Base-by-base conservation (phyloP, 2,113 vertebrate species). In the Anhinga anhinga region DNA sequence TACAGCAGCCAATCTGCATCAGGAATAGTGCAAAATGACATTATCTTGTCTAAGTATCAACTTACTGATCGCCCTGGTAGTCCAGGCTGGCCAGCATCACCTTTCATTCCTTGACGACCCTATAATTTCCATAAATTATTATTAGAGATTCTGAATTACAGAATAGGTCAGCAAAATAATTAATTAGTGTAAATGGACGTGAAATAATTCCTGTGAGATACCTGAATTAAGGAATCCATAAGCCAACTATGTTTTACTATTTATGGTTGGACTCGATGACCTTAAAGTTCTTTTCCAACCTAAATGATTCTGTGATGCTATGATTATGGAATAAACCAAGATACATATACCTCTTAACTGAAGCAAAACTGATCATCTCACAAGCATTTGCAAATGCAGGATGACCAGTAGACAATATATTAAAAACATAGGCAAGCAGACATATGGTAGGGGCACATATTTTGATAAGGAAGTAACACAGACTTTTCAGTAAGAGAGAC, bases 71-170 rank as follows among this genome's bases (percentile, higher is more conserved):
- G 98, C 55, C 99, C 99, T 82, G 99, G 99, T 90, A 99, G 96
- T 32, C 99, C 99, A 10, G 99, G 98, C 77, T 99, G 99, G 63
- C 99, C 99, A 25, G 98, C 90, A 71, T 99, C 99, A 81, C 99
- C 99, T 97, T 99, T 99, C 36, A 99, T 98, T 96, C 99, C 99
- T 78, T 98, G 98, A 55, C 99, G 99, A 69, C 99, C 99, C 99
- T 99, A 52, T n/a, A 94, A 84, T 67, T 82, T 88, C 44, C 71
- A 97, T 25, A 90, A 66, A 86, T 40, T 3, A 73, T 76, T 45
- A 9, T 62, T 55, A 86, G 7, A 49, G 21, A 78, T 47, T 73
- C 49, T 82, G n/a, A 86, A 65, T 91, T 45, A 82, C 45, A 77
- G 42, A 79, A 45, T 3, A 66, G 14, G n/a, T 32, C n/a, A 74